Percentiles rank a stretch among this genome's conserved stretches.
These are phyloP conservation scores for Drosophila prostipennis DNA, from an alignment of 2,888 invertebrate genomes.

Conservation along the genomic window DNA sequence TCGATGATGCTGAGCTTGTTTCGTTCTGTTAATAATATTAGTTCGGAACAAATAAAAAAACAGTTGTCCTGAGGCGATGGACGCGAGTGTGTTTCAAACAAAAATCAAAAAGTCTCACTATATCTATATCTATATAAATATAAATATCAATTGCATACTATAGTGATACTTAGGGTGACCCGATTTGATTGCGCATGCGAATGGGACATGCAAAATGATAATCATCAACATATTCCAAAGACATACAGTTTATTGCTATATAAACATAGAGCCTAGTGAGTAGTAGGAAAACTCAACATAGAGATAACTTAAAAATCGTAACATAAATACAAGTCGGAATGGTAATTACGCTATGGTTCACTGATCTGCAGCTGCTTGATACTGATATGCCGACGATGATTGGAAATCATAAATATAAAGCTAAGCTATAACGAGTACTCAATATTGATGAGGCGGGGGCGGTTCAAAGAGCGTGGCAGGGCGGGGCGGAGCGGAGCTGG, in stretches of 20 bases:
- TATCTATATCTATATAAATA: slow-evolving; percentile 3
- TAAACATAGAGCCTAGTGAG: slow-evolving; percentile 27
- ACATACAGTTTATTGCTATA: slow-evolving; percentile 32
- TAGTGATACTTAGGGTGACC: slow-evolving; percentile 51
- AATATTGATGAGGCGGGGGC: slow-evolving; percentile 49
- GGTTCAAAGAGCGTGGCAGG: slow-evolving; percentile 40
- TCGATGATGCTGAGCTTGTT: slow-evolving; percentile 70
- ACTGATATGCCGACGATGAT: slow-evolving; percentile 26
- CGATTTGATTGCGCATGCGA: slow-evolving; percentile 55
- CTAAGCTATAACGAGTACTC: slow-evolving; percentile 48
- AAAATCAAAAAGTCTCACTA: slow-evolving; percentile 57
- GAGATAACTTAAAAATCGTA: slow-evolving; percentile 33
- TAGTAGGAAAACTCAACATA: slow-evolving; percentile 21
- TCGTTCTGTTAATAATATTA: slow-evolving; percentile 84
- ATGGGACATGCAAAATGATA: slow-evolving; percentile 59
- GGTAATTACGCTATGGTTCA: slow-evolving; percentile 43
- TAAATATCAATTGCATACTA: slow-evolving; percentile 51
- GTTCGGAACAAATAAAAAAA: slow-evolving; percentile 79
- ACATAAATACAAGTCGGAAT: slow-evolving; percentile 27
- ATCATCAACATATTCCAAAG: slow-evolving; percentile 43
- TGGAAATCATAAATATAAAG: slow-evolving; percentile 48
- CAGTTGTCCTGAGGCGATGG: slow-evolving; percentile 48
- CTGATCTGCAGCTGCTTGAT: slow-evolving; percentile 30
- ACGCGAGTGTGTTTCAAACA: slow-evolving; percentile 56
- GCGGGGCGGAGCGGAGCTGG: slow-evolving; percentile 27